These are phyloP conservation scores for Drosophila melanocephala DNA, from an alignment of 2,888 invertebrate genomes.

Conservation along the genomic window DNA sequence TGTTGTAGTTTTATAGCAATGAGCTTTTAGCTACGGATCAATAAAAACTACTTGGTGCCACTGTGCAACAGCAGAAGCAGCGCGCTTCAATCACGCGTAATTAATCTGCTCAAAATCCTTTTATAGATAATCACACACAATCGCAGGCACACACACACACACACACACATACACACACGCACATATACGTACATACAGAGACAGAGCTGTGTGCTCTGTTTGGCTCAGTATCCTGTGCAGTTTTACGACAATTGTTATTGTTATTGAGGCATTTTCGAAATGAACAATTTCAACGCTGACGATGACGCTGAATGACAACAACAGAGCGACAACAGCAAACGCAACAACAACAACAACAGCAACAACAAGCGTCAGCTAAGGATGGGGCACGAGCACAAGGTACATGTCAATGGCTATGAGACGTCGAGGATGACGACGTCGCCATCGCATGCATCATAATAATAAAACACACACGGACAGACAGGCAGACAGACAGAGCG, in stretches of 20 bases:
- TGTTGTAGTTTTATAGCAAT: slow-evolving; percentile 11
- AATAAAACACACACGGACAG: slow-evolving; percentile 71
- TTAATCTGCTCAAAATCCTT: slow-evolving; percentile 82
- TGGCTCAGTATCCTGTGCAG: slow-evolving; percentile 72
- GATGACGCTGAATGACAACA: slow-evolving; percentile 77
- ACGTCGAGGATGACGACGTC: slow-evolving; percentile 58
- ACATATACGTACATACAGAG: background rate
- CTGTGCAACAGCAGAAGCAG: slow-evolving; percentile 64
- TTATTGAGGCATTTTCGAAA: slow-evolving; percentile 83
- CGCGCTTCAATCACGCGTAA: slow-evolving; percentile 79
- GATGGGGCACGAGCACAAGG: slow-evolving; percentile 63
- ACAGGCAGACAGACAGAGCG: slow-evolving; percentile 22
- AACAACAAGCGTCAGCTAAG: slow-evolving; percentile 20
- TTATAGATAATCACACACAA: slow-evolving; percentile 81
- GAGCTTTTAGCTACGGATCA: slow-evolving; percentile 9
- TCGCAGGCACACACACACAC: slow-evolving; percentile 43
- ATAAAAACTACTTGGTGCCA: slow-evolving; percentile 41
- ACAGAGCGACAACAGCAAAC: slow-evolving; percentile 39
- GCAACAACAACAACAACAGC: slow-evolving; percentile 19
- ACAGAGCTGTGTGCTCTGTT: slow-evolving; percentile 37
- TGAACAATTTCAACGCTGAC: slow-evolving; percentile 79
- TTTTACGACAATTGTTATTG: slow-evolving; percentile 82
- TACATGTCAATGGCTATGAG: slow-evolving; percentile 77
- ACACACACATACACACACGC: background rate
- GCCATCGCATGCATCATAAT: slow-evolving; percentile 78